These are phyloP conservation scores for Xestia rhomboidea DNA, from an alignment of 2,888 invertebrate species.

Conservation along the genomic window DNA sequence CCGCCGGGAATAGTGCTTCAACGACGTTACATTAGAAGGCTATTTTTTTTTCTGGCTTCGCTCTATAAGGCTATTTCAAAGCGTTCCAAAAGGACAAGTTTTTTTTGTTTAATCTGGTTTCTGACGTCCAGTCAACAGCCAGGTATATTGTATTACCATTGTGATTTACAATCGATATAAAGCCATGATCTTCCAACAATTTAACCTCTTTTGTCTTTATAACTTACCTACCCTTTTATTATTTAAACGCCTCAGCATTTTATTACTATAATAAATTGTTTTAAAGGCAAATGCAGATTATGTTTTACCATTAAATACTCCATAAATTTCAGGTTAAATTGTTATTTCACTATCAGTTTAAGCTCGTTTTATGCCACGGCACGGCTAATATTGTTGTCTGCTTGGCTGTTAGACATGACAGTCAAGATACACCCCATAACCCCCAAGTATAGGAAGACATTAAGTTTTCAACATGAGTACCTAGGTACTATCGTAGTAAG, in stretches of 20 bases:
- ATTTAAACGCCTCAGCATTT: constrained; percentile 47
- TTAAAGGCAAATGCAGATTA: constrained; percentile 58
- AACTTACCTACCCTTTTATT: constrained; percentile 57
- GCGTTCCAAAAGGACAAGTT: background rate
- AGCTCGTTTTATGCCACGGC: constrained; percentile 40
- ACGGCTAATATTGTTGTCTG: constrained; percentile 20
- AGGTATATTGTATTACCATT: background rate
- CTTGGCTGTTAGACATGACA: background rate
- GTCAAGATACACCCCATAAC: background rate
- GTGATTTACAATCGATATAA: constrained; percentile 45
- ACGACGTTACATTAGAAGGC: background rate
- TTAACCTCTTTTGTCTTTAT: constrained; percentile 54
- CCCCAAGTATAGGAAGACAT: background rate
- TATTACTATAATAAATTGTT: constrained; percentile 59
- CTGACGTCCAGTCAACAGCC: background rate
- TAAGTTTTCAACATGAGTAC: background rate
- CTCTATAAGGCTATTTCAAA: constrained; percentile 3
- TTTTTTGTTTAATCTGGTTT: background rate
- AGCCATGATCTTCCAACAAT: constrained; percentile 30
- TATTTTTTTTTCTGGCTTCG: no score
- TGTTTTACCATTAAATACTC: constrained; percentile 56
- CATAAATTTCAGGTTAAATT: constrained; percentile 48
- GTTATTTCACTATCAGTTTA: constrained; percentile 46
- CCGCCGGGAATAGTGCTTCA: background rate
- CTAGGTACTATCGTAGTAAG: background rate